These are phyloP conservation scores for Pempheris klunzingeri DNA, from an alignment of 2,797 vertebrate species.

Conservation along the genomic window DNA sequence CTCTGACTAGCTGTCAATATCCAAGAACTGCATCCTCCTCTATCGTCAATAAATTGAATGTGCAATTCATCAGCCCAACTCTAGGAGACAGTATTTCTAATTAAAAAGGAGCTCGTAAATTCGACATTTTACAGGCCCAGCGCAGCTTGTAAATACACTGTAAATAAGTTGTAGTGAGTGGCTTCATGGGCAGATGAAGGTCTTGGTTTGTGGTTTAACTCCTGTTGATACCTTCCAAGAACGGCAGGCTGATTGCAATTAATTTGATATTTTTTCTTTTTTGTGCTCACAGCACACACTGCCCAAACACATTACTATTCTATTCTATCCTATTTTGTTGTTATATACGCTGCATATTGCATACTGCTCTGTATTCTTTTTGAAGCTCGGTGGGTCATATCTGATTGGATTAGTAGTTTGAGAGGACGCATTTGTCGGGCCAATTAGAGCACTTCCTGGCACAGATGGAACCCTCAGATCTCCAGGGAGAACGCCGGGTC, in stretches of 20 bases:
- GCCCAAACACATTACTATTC: constrained; percentile 20
- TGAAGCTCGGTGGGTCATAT: constrained; percentile 64
- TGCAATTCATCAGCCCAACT: constrained; percentile 85
- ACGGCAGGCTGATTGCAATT: constrained; percentile 42
- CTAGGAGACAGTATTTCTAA: constrained; percentile 89
- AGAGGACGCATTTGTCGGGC: constrained; percentile 75
- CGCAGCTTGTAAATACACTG: constrained; percentile 87
- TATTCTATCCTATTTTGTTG: constrained; percentile 7
- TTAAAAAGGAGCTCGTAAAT: constrained; percentile 90
- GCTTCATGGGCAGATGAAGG: constrained; percentile 74
- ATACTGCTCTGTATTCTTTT: constrained; percentile 35
- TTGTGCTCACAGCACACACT: neutral
- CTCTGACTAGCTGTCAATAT: constrained; percentile 64
- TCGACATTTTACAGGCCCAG: constrained; percentile 83
- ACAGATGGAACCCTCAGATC: constrained; percentile 78
- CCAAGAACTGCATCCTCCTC: constrained; percentile 48
- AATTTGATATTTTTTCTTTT: constrained; percentile 25
- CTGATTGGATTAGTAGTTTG: constrained; percentile 79
- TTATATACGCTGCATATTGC: constrained; percentile 5
- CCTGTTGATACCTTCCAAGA: constrained; percentile 57
- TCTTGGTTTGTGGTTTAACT: constrained; percentile 65
- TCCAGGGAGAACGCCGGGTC: constrained; percentile 65
- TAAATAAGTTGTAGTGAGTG: constrained; percentile 82
- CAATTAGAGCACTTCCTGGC: constrained; percentile 80
- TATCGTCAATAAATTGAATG: constrained; percentile 79